Conservation (phyloP, 2,797 vertebrate genomes). For the Malacoctenus gilli region DNA sequence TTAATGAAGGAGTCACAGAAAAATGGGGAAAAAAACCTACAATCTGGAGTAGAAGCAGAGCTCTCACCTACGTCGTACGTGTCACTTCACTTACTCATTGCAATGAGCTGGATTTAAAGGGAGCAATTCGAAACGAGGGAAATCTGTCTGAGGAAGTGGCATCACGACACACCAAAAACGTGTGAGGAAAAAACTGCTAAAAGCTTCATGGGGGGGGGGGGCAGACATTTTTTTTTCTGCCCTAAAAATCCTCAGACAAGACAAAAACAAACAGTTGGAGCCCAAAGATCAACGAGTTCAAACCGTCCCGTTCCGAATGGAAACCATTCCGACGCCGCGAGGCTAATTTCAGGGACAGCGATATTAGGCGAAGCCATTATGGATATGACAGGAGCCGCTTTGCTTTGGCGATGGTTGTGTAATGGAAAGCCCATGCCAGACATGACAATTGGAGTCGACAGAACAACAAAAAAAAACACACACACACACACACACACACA, state of each 20-base stretch:
- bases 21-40: no score
- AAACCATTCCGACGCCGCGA: slow-evolving; percentile 35
- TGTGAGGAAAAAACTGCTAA: no score
- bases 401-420: slow-evolving; percentile 33
- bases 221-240: slow-evolving; percentile 7
- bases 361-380: slow-evolving; percentile 48
- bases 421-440: slow-evolving; percentile 47
- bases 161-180: not conserved
- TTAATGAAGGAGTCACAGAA: no score
- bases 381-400: slow-evolving; percentile 53
- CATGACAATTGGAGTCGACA: slow-evolving; percentile 46
- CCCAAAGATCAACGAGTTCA: slow-evolving; percentile 28
- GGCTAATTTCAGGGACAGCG: slow-evolving; percentile 56
- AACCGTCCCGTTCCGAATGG: slow-evolving; percentile 16
- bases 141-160: slow-evolving; percentile 12
- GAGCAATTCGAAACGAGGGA: not conserved
- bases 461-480: slow-evolving; percentile 9
- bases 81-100: slow-evolving; percentile 34
- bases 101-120: slow-evolving; percentile 11
- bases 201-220: no score
- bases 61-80: slow-evolving; percentile 41
- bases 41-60: slow-evolving; percentile 25
- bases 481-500: no score
- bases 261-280: slow-evolving; percentile 9
- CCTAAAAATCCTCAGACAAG: slow-evolving; percentile 10